Evolutionary conservation across 2,888 invertebrate species (phyloP), one percentile per base, ranked within the genome.

Genomic region (Creontiades dilutus): DNA sequence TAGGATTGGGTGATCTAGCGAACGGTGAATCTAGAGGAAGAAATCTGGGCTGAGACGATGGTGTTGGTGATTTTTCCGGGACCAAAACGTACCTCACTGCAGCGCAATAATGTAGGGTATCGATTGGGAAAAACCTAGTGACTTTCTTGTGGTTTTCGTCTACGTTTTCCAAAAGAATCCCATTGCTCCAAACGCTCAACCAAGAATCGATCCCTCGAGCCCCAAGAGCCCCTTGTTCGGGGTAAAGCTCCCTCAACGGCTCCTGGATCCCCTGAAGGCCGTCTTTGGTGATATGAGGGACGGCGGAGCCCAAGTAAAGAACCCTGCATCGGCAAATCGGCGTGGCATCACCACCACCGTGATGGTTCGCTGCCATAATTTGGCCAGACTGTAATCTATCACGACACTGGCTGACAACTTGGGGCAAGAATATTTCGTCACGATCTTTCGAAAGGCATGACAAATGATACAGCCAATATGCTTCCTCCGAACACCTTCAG

Each of bases 231-330:
- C 98, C 98, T 94, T 98, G 98, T 92, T 98, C 98, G 90, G 99
- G 98, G 94, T 99, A 99, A 90, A 99, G 94, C 93, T 99, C 99
- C 92, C 97, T 96, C 92, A 99, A 94, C 1, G 99, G 99, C 93
- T 99, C 99, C 94, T 99, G 99, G 92, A 99, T 98, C 90, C 98
- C 98, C 93, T 99, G 97, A 84, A 99, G 95, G 86, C 99, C 99
- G 93, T 99, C 99, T 93, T 99, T 99, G 93, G 98, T 98, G 93
- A 98, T 97, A 93, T 99, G 98, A 48, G 99, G 98, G 92, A 99
- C 99, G 37, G 98, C 97, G 92, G 98, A 98, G 92, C 99, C 99
- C 92, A 99, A 95, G 94, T 99, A 99, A 90, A 99, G 95, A 89
- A 99, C 99, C 91, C 98, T 96, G 94, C 99, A 99, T 92, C 98